Evolutionary conservation across 2,888 invertebrate genomes (phyloP), one percentile per base, ranked within the genome.

Genomic region (Spisula subtruncata): DNA sequence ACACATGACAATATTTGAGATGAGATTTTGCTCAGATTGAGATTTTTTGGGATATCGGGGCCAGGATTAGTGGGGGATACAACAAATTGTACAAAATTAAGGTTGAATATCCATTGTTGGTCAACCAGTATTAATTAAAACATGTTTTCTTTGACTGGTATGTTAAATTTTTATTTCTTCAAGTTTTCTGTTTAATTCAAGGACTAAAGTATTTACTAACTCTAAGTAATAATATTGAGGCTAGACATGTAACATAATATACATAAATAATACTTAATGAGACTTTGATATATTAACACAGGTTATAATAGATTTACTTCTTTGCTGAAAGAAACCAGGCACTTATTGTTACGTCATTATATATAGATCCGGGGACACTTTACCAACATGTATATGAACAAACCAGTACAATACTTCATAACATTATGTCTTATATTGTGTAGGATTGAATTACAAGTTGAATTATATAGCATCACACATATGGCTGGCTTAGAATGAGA

Each of bases 361-460:
- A 66, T 25, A 25, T 25, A n/a, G 8, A 25, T 25, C 16, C 18
- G 75, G 35, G 10, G 75, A 75, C 75, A 75, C 75, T 75, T 75
- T 35, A 75, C 75, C 75, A 75, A 75, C 75, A 75, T 75, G 32
- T 32, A 75, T 75, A 75, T 25, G 25, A 56, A 25, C 25, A 25
- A n/a, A 66, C n/a, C 5, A 5, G 25, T n/a, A 66, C 60, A 66
- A 20, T n/a, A 60, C n/a, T 4, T n/a, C 8, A 4, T 12, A 66
- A 66, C 8, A 66, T 66, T 25, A 66, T 66, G 25, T n/a, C 25
- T 66, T 25, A 66, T 12, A 66, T 66, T 66, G 60, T n/a, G 60
- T 66, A 6, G 10, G 60, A 66, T 25, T 25, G n/a, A 12, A 12
- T 66, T 25, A 6, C n/a, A 25, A 25, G n/a, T 5, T 66, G 25